Conservation (phyloP, 2,797 vertebrate genomes). For the Salarias fasciatus region DNA sequence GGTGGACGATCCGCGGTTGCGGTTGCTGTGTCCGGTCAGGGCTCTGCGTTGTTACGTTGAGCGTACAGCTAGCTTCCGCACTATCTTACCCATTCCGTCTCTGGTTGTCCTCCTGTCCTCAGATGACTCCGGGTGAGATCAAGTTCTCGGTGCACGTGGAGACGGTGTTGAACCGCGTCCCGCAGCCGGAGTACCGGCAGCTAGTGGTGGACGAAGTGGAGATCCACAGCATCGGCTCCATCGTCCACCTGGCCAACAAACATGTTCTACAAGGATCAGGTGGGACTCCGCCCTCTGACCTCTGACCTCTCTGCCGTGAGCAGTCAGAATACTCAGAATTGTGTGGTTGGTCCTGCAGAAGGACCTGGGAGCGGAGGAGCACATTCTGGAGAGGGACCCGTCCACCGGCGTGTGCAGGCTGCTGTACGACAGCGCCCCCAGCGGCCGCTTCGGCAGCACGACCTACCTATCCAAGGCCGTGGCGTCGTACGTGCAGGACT, state of each 20-base stretch:
- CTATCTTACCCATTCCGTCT: too few species aligned
- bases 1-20: too few species aligned
- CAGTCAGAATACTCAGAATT: too few species aligned
- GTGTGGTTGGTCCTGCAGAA: slow-evolving; percentile 76
- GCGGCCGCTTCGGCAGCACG: slow-evolving; percentile 96
- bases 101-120: not conserved
- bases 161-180: slow-evolving; percentile 93
- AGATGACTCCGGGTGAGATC: slow-evolving; percentile 98
- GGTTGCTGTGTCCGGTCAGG: too few species aligned
- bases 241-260: slow-evolving; percentile 92
- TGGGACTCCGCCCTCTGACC: not conserved
- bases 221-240: slow-evolving; percentile 90
- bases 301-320: too few species aligned
- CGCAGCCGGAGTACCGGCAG: slow-evolving; percentile 97
- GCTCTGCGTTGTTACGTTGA: too few species aligned
- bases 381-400: slow-evolving; percentile 89
- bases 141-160: slow-evolving; percentile 98
- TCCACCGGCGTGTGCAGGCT: slow-evolving; percentile 90
- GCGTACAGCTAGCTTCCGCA: too few species aligned
- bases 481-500: slow-evolving; percentile 90
- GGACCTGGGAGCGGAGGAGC: slow-evolving; percentile 90
- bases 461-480: slow-evolving; percentile 96
- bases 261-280: slow-evolving; percentile 93
- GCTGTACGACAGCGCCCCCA: slow-evolving; percentile 96
- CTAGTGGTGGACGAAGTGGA: slow-evolving; percentile 96